These are phyloP conservation scores for Brenthis hecate DNA, from an alignment of 2,888 invertebrate species.

Conservation along the genomic window DNA sequence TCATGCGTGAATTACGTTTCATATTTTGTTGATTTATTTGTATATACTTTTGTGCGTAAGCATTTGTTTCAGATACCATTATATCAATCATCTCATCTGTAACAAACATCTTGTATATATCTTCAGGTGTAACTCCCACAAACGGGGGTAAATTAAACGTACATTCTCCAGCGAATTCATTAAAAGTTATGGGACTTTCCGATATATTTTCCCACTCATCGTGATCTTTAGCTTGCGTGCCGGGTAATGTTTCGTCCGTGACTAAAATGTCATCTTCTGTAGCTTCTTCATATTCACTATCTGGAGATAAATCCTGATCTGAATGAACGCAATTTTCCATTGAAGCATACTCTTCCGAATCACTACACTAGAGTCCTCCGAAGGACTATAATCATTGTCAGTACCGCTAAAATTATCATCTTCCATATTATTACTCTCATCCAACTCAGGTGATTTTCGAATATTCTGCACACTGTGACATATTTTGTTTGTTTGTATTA, in stretches of 20 bases:
- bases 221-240: constrained; percentile 32
- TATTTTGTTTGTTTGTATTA: too few species aligned
- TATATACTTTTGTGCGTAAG: constrained; percentile 37
- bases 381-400: too few species aligned
- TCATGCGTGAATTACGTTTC: constrained; percentile 38
- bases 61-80: constrained; percentile 38
- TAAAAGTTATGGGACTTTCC: constrained; percentile 34
- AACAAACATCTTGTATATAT: constrained; percentile 35
- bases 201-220: constrained; percentile 41
- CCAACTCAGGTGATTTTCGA: too few species aligned
- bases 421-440: too few species aligned
- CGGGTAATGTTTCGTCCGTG: constrained; percentile 25
- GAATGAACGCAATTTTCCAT: too few species aligned
- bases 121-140: constrained; percentile 16
- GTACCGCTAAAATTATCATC: too few species aligned
- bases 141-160: constrained; percentile 36
- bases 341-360: too few species aligned
- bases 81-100: constrained; percentile 28
- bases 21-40: constrained; percentile 22
- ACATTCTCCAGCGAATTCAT: constrained; percentile 37
- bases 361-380: too few species aligned
- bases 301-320: too few species aligned
- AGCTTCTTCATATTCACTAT: too few species aligned
- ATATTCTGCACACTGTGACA: too few species aligned
- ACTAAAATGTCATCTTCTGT: too few species aligned